A percentile compares a stretch with the other conserved stretches of the same genome.
Conservation (phyloP, 2,888 invertebrate genomes). For the Venusia cambrica region DNA sequence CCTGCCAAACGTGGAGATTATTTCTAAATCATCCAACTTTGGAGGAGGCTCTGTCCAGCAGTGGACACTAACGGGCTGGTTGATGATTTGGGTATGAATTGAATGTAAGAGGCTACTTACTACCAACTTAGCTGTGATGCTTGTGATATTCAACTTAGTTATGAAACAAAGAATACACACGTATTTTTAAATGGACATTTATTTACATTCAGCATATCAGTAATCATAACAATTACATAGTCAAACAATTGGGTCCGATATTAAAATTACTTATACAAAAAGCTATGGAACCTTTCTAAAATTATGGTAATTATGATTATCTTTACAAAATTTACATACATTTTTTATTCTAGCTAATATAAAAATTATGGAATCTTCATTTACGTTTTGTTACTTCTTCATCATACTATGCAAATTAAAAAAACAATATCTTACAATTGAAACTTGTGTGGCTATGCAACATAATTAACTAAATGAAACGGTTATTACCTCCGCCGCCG, state of each 20-base stretch:
- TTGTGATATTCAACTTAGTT: too few relatives aligned
- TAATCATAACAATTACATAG: constrained; percentile 61
- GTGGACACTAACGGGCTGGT: too few relatives aligned
- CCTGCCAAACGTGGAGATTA: too few relatives aligned
- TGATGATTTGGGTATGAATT: too few relatives aligned
- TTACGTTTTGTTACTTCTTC: constrained; percentile 21
- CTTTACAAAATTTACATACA: constrained; percentile 73
- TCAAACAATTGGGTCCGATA: constrained; percentile 41
- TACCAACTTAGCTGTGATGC: too few relatives aligned
- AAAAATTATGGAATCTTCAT: constrained; percentile 68
- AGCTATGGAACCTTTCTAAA: constrained; percentile 34
- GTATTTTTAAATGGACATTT: constrained; percentile 38
- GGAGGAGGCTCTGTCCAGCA: too few relatives aligned
- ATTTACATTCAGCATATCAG: constrained; percentile 69
- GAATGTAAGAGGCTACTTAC: too few relatives aligned
- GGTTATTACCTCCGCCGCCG: too few relatives aligned
- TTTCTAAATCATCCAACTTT: too few relatives aligned
- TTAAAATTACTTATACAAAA: constrained; percentile 52
- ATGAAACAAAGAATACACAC: too few relatives aligned
- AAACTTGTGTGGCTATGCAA: constrained; percentile 24
- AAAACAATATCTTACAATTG: too few relatives aligned
- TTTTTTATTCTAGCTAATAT: constrained; percentile 50
- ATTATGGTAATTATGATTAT: constrained; percentile 31
- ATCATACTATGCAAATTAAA: too few relatives aligned
- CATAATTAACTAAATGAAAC: background rate